Percentiles rank a stretch among this genome's conserved stretches.
Evolutionary conservation across 1,140 invertebrate genomes (phyloP).

Genomic region (Drosophila yakuba): DNA sequence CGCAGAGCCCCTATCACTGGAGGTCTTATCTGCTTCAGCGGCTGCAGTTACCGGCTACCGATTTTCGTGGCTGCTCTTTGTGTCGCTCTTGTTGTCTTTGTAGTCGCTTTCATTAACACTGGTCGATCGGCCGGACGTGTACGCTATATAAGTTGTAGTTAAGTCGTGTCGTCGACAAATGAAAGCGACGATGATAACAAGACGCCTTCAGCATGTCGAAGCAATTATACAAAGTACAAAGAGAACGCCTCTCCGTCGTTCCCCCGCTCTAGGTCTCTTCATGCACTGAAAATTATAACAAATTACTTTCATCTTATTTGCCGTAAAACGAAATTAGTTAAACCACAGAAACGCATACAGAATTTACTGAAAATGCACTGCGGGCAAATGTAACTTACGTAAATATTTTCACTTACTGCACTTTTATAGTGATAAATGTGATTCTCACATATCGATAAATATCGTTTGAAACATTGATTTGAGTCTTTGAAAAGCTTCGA

Average conservation of each 20-base stretch:
- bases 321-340: too few species aligned
- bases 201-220: slow-evolving; percentile 39
- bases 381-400: too few species aligned
- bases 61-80: slow-evolving; percentile 13
- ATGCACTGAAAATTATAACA: neutral
- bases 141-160: slow-evolving; percentile 34
- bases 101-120: slow-evolving; percentile 33
- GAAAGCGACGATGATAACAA: slow-evolving; percentile 41
- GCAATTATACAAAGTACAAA: slow-evolving; percentile 46
- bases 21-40: slow-evolving; percentile 16
- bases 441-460: too few species aligned
- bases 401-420: too few species aligned
- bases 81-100: slow-evolving; percentile 9
- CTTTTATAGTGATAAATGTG: too few species aligned
- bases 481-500: neutral
- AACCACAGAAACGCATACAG: too few species aligned
- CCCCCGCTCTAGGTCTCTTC: neutral
- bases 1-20: neutral
- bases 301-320: too few species aligned
- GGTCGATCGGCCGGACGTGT: slow-evolving; percentile 10
- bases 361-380: too few species aligned
- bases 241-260: slow-evolving; percentile 21
- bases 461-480: too few species aligned
- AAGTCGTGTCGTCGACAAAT: slow-evolving; percentile 47
- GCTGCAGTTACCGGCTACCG: neutral